phyloP scores from a whole-genome alignment of 2,888 invertebrate species.

The Caenorhabditis panamensis region DNA sequence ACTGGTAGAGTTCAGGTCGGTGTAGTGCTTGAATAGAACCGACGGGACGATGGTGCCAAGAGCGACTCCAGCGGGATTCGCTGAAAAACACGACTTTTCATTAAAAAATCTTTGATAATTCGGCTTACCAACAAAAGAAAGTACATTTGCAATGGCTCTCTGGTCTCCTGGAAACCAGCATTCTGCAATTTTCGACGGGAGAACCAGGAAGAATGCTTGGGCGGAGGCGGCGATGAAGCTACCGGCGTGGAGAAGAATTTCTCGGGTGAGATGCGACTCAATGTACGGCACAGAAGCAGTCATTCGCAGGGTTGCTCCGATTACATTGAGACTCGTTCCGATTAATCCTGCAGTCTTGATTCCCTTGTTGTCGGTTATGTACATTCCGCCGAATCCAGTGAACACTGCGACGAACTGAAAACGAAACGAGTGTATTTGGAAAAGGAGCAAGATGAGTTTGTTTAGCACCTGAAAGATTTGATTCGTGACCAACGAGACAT shows the following conservation, averaged over 20 bases:
- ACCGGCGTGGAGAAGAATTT: constrained; percentile 63
- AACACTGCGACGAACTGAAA: constrained; percentile 76
- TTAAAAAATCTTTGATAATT: background rate
- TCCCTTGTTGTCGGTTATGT: constrained; percentile 80
- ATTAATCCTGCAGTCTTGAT: constrained; percentile 72
- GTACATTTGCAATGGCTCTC: constrained; percentile 78
- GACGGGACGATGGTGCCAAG: constrained; percentile 75
- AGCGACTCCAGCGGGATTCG: constrained; percentile 79
- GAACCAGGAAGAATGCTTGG: constrained; percentile 78
- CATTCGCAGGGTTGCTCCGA: constrained; percentile 61
- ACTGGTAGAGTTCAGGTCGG: background rate
- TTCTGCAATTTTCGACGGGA: constrained; percentile 78
- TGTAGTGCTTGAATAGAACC: constrained; percentile 63
- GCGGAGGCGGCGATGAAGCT: constrained; percentile 74
- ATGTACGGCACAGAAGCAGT: constrained; percentile 58
- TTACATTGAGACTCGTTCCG: constrained; percentile 59
- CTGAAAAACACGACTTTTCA: constrained; percentile 63
- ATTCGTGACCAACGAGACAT: constrained; percentile 70
- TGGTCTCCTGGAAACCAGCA: constrained; percentile 79
- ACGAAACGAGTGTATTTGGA: background rate
- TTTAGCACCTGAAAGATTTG: constrained; percentile 77
- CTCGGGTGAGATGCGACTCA: constrained; percentile 34
- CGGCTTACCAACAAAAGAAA: constrained; percentile 75
- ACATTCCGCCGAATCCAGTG: constrained; percentile 78
- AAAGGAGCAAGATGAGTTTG: too few relatives aligned